Evolutionary conservation across 2,888 invertebrate species (phyloP).

Genomic region (Parnassius glacialis): DNA sequence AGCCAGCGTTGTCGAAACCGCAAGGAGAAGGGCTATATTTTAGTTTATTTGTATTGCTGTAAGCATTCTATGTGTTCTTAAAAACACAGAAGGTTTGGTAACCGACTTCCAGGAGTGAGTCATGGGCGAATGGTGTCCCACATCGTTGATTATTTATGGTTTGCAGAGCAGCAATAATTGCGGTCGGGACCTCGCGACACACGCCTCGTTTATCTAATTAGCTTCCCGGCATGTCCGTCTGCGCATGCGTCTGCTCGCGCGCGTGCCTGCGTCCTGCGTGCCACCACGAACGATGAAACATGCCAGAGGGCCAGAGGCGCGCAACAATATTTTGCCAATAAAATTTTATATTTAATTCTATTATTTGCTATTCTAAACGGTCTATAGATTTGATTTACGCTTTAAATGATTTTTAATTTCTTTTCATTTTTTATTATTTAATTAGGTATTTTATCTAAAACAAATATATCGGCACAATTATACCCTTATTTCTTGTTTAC

Average conservation of each 20-base stretch:
- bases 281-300: constrained; percentile 9
- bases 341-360: too few species aligned
- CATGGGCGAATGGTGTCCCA: constrained; percentile 64
- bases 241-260: constrained; percentile 45
- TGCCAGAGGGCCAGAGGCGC: too few species aligned
- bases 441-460: too few species aligned
- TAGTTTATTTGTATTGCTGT: too few species aligned
- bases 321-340: too few species aligned
- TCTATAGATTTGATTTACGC: neutral
- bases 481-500: too few species aligned
- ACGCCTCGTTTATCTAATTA: constrained; percentile 79
- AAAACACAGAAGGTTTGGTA: constrained; percentile 30
- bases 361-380: neutral
- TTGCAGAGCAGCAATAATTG: constrained; percentile 69
- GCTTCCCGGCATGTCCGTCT: constrained; percentile 53
- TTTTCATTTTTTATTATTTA: too few species aligned
- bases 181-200: constrained; percentile 76
- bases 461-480: too few species aligned
- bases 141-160: constrained; percentile 74
- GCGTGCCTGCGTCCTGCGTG: constrained; percentile 6
- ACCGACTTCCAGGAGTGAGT: constrained; percentile 53
- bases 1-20: too few species aligned
- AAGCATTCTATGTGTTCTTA: too few species aligned
- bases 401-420: neutral
- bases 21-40: too few species aligned